These are phyloP conservation scores for Ormyrus nitidulus DNA, from an alignment of 2,888 invertebrate genomes.

Conservation along the genomic window DNA sequence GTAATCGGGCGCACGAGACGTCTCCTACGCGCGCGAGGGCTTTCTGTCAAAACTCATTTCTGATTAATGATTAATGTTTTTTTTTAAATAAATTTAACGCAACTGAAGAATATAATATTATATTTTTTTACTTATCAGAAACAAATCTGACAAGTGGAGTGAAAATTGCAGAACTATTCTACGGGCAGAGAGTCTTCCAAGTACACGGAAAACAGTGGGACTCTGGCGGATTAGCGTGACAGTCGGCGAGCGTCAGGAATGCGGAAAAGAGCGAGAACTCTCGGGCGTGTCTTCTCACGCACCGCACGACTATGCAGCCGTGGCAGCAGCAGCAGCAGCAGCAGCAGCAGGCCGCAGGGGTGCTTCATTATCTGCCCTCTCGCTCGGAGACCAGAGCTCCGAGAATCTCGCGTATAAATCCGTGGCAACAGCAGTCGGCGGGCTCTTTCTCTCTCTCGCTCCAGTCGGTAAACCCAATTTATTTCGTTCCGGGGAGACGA, in stretches of 20 bases:
- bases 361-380: slow-evolving; percentile 52
- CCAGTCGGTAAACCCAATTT: slow-evolving; percentile 71
- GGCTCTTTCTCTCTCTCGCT: slow-evolving; percentile 34
- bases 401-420: slow-evolving; percentile 38
- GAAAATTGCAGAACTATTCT: too few relatives aligned
- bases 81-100: too few relatives aligned
- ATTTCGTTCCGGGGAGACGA: slow-evolving; percentile 68
- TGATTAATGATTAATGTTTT: too few relatives aligned
- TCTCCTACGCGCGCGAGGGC: too few relatives aligned
- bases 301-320: neutral
- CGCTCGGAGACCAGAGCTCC: slow-evolving; percentile 55
- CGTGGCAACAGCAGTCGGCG: slow-evolving; percentile 42
- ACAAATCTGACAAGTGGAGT: too few relatives aligned
- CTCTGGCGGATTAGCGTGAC: slow-evolving; percentile 4
- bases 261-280: slow-evolving; percentile 1
- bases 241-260: neutral
- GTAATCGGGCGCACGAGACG: slow-evolving; percentile 51
- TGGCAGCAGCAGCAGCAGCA: neutral
- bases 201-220: too few relatives aligned
- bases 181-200: too few relatives aligned
- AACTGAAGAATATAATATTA: too few relatives aligned
- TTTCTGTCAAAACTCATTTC: too few relatives aligned
- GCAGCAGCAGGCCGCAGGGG: neutral
- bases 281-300: neutral
- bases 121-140: too few relatives aligned